Percentiles rank a stretch among this genome's conserved stretches.
Evolutionary conservation across 2,888 invertebrate species (phyloP).

Genomic region (Tinea trinotella): DNA sequence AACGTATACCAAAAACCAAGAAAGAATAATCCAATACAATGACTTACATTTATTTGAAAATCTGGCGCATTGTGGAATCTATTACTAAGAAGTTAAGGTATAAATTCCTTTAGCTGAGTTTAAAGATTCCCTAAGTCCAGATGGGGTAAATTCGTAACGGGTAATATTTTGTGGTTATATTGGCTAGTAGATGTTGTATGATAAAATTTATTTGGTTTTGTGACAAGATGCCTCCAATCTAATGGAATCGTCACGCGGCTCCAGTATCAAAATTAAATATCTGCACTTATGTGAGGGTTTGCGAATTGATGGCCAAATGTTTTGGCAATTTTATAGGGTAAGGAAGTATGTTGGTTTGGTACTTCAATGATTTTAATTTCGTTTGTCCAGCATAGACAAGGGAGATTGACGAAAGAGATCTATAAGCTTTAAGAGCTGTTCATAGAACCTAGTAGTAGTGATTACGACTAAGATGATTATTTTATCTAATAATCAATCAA

Average conservation of each 20-base stretch:
- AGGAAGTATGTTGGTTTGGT: too few species aligned
- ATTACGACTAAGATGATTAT: too few species aligned
- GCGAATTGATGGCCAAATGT: background rate
- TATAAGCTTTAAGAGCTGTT: too few species aligned
- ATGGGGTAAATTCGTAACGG: constrained; percentile 55
- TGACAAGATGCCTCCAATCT: constrained; percentile 22
- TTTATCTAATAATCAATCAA: too few species aligned
- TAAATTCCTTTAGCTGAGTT: background rate
- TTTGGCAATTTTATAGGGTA: too few species aligned
- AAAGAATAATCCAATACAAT: background rate
- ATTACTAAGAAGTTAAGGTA: background rate
- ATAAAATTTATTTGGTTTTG: constrained; percentile 57
- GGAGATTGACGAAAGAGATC: too few species aligned
- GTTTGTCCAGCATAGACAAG: background rate
- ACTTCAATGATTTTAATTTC: background rate
- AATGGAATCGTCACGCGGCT: constrained; percentile 45
- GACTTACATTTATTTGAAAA: background rate
- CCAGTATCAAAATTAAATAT: constrained; percentile 70
- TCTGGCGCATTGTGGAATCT: background rate
- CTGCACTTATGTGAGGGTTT: constrained; percentile 27
- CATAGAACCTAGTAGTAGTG: too few species aligned
- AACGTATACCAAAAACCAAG: constrained; percentile 15
- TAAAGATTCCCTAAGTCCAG: constrained; percentile 33
- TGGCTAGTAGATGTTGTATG: constrained; percentile 49
- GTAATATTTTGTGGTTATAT: constrained; percentile 66